Evolutionary conservation across 2,113 vertebrate species (phyloP), one percentile per base, ranked within the genome.

Genomic region (Meleagris gallopavo): DNA sequence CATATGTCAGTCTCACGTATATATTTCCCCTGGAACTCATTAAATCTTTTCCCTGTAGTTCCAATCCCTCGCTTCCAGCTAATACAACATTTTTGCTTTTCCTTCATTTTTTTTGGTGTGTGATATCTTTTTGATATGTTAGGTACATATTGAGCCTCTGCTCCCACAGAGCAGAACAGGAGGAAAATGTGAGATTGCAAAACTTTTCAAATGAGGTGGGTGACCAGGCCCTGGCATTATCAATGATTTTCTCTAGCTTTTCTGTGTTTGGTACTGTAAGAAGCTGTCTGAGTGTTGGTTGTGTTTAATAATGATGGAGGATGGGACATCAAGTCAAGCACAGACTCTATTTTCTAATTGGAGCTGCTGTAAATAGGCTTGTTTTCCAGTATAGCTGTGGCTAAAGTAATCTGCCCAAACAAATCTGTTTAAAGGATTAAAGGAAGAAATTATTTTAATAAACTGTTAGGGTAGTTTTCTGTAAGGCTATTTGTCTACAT

Each of bases 41-140:
- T 88, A 88, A 87, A 48, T 82, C 32, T 78, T 85, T 80, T 78
- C 32, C 79, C 65, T 60, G 48, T 73, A 81, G 60, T 65, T 92
- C 81, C 38, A 60, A 58, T 24, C 6, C 24, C 20, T 77, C 65
- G 15, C 48, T 92, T 69, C 61, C 61, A 69, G 12, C 43, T 64
- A 45, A 30, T 84, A 48, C 30, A 54, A 21, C 27, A 6, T 69
- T 83, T 95, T 72, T 78, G 10, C 13, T 73, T 89, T 81, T 48
- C 27, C 27, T 87, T 72, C 24, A 6, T 73, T 55, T 88, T 69
- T 38, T 82, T 82, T 54, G 12, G 27, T 64, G 60, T 54, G 43
- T 34, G 54, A 40, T 84, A 40, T 58, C 71, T 48, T 89, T 69
- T 27, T 69, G 48, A 30, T 87, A 43, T 10, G 1, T 79, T 54